A percentile compares a stretch with the other conserved stretches of the same genome.
phyloP scores from a whole-genome alignment of 35 echinoderm and acorn worm genomes.

The Chiridota heheva region DNA sequence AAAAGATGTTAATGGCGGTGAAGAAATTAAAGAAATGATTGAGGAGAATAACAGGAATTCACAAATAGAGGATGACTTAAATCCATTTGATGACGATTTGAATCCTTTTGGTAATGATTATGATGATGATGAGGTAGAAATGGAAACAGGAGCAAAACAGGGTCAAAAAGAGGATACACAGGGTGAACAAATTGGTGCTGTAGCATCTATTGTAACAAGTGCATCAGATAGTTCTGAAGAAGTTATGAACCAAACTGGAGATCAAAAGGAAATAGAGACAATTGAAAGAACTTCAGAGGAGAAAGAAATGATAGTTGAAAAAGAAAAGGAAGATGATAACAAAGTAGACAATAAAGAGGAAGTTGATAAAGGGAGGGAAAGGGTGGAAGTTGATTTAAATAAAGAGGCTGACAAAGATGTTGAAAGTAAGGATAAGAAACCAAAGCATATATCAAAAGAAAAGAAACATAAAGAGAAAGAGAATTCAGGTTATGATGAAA shows the following conservation, averaged over 20 bases:
- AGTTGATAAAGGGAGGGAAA: neutral
- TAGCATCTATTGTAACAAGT: neutral
- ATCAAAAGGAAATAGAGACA: neutral
- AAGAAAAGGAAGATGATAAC: too few relatives aligned
- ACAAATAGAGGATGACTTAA: neutral
- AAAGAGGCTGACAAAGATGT: neutral
- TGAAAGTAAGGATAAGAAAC: constrained; percentile 17
- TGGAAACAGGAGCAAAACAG: neutral
- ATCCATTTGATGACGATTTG: constrained; percentile 37
- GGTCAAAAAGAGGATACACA: neutral
- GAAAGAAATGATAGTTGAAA: neutral
- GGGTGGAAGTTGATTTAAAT: neutral
- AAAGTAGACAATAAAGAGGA: too few relatives aligned
- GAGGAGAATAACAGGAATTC: neutral
- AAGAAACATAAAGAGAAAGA: constrained; percentile 7
- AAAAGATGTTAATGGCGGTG: neutral
- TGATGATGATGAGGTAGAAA: neutral
- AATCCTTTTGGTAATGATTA: constrained; percentile 50
- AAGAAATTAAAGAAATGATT: neutral
- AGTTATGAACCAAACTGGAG: neutral
- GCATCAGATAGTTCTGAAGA: too few relatives aligned
- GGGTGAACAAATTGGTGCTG: neutral
- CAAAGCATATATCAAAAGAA: neutral
- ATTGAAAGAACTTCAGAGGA: neutral
- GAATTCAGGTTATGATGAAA: constrained; percentile 61